Evolutionary conservation across 1,140 invertebrate species (phyloP).

Genomic region (Bombus huntii): DNA sequence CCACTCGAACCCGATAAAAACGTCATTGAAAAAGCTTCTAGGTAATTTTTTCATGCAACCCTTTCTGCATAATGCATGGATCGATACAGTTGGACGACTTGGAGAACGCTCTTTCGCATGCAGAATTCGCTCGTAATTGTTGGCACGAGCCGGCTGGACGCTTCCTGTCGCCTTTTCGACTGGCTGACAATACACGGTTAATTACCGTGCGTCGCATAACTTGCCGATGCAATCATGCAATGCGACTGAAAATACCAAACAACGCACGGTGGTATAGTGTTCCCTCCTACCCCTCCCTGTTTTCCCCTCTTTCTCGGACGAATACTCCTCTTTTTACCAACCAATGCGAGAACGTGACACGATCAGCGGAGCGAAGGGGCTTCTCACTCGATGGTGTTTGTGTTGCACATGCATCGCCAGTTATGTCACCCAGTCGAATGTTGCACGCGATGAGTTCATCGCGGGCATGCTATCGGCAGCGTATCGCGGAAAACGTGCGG

Average conservation of each 20-base stretch:
- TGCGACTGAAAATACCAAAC: not conserved
- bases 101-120: not conserved
- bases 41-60: not conserved
- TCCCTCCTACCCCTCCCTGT: not conserved
- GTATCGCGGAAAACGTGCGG: constrained; percentile 41
- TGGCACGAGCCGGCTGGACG: not conserved
- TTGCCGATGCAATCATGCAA: constrained; percentile 2
- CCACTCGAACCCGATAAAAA: not conserved
- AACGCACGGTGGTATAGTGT: not conserved
- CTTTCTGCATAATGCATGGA: constrained; percentile 7
- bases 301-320: not conserved
- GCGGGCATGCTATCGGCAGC: constrained; percentile 37
- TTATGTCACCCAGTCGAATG: constrained; percentile 57
- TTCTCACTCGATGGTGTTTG: not conserved
- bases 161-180: constrained; percentile 10
- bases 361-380: not conserved
- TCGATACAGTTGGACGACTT: not conserved
- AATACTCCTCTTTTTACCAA: not conserved
- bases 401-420: constrained; percentile 29
- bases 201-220: constrained; percentile 21
- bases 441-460: constrained; percentile 63
- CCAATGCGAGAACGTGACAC: not conserved
- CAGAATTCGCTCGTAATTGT: constrained; percentile 8
- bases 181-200: constrained; percentile 12
- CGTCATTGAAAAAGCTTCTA: not conserved